Percentiles rank a stretch among this genome's conserved stretches.
phyloP scores from a whole-genome alignment of 53 echinoderm and acorn worm species.

The Antedon mediterranea region DNA sequence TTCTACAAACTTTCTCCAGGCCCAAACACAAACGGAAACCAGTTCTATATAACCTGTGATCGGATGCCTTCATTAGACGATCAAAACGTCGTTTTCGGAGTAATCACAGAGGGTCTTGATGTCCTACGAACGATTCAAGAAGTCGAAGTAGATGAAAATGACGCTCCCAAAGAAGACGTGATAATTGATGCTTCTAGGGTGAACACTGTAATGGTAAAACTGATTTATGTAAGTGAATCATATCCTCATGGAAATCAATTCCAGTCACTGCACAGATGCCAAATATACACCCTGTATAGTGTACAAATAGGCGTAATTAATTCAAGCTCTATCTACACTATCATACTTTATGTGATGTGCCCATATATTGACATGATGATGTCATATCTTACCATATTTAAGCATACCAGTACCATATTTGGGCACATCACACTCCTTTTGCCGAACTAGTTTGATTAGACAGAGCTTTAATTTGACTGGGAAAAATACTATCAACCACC shows the following conservation, averaged over 20 bases:
- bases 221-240: not conserved
- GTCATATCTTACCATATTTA: too few species aligned
- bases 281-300: too few species aligned
- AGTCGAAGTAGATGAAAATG: conserved; percentile 28
- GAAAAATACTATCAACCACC: too few species aligned
- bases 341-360: too few species aligned
- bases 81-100: conserved; percentile 71
- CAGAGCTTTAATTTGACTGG: too few species aligned
- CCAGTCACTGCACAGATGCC: too few species aligned
- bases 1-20: conserved; percentile 41
- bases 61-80: conserved; percentile 60
- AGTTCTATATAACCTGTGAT: conserved; percentile 73
- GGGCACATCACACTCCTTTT: too few species aligned
- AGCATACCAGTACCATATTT: too few species aligned
- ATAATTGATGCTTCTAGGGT: conserved; percentile 31
- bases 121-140: conserved; percentile 42
- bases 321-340: too few species aligned
- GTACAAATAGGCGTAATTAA: too few species aligned
- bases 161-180: conserved; percentile 28
- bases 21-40: conserved; percentile 73
- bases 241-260: not conserved
- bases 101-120: conserved; percentile 52
- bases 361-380: too few species aligned
- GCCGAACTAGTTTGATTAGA: too few species aligned
- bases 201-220: not conserved